Evolutionary conservation across 2,888 invertebrate species (phyloP), one percentile per base, ranked within the genome.

Genomic region (Phasia obesa): DNA sequence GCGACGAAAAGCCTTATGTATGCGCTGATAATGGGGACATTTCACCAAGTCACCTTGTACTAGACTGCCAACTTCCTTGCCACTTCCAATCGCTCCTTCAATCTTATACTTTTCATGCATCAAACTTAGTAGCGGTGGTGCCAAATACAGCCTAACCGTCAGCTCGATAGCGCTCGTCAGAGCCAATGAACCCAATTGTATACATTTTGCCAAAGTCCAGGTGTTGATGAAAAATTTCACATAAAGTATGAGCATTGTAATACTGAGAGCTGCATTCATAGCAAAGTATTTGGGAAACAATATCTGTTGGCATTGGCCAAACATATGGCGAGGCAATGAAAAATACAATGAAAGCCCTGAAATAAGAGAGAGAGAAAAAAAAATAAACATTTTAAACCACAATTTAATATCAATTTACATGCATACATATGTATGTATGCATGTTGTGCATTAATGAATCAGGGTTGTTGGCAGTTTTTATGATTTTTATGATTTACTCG

Each of bases 261-360:
- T 93, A 88, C 96, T 96, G 81, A 97, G 92, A 84, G 93, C 90
- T 15, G 96, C 93, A 89, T 97, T 97, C 87, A 97, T 92, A 17
- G 95, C 93, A 91, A 97, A 97, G 92, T 97, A 97, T 87, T 95
- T 94, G 1, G 97, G 97, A 90, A 97, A 97, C 77, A 97, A 92
- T 49, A 96, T 94, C 84, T 96, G 94, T 90, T 98, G 97, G 17
- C 97, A 96, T 86, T 95, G 94, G 0, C 97, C 97, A 91, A 98
- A 97, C 85, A 95, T 95, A 87, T 97, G 97, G 19, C 97, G 94
- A 0, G 97, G 97, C 85, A 97, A 92, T 7, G 94, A 94, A 92
- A 97, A 97, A 92, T 96, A 97, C 71, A 97, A 92, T 74, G 97
- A 95, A 69, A 97, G 92, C 85, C 97, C 97, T 96, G 93, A 82